Base-by-base conservation (phyloP, 2,797 vertebrate species). In the Telmatherina bonti region DNA sequence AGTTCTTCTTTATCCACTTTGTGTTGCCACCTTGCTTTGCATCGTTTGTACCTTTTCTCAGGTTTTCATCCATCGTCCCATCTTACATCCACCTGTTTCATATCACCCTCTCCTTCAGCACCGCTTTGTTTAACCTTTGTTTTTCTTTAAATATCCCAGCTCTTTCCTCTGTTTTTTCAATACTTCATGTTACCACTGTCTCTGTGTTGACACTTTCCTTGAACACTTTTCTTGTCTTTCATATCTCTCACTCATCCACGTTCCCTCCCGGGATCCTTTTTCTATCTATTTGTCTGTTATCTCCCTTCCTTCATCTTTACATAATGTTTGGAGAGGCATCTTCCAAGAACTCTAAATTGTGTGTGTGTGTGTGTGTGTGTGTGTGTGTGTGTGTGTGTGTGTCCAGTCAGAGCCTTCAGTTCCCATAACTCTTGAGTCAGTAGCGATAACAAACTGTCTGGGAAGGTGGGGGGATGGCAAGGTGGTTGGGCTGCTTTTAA, bases 61-160 rank as follows among this genome's bases (percentile, higher is more conserved):
- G 36, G 15, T 78, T 58, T 60, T 31, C 43, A 10, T 38, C 53
- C 33, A 15, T 67, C 29, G 15, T 55, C 18, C 24, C 62, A 1
- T 70, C 73, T 41, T 61, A 36, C 60, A 61, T 35, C 26, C 16
- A 15, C 82, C 89, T 88, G 85, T 57, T 73, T 82, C 20, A 0
- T 75, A 62, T 89, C 83, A 78, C 57, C 62, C 26, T 79, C 56
- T 5, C 41, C 30, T 67, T 5, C 20, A 30, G 41, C 58, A 73
- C 81, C 18, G 10, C 60, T 85, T 70, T 85, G 73, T 86, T 86
- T 74, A 82, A 81, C 56, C 26, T 63, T 45, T n/a, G n/a, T n/a
- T 72, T 1, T 15, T 8, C 49, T 51, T 71, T 60, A 54, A 64
- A 78, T 71, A 67, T 68, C 55, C 56, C 33, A 18, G 24, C 45